These are phyloP conservation scores for Synanceia verrucosa DNA, from an alignment of 2,797 vertebrate species.

Conservation along the genomic window DNA sequence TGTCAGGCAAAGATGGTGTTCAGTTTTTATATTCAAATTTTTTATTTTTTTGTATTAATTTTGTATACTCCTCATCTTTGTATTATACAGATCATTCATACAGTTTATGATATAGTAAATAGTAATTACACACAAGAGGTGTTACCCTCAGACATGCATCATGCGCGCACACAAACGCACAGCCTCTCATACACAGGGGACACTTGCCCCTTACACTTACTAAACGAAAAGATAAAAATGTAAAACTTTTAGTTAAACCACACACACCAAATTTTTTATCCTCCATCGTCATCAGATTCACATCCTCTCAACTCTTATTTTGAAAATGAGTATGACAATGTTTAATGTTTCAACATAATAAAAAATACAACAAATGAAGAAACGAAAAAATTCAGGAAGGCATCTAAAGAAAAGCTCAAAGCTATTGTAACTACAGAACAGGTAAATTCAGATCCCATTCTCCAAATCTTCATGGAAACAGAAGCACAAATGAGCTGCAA, in stretches of 20 bases:
- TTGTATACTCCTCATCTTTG: constrained; percentile 79
- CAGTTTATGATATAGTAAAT: constrained; percentile 82
- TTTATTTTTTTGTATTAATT: constrained; percentile 80
- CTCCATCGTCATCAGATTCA: constrained; percentile 55
- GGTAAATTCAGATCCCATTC: constrained; percentile 16
- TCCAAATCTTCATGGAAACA: constrained; percentile 26
- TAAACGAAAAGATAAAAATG: constrained; percentile 73
- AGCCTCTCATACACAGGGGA: constrained; percentile 1
- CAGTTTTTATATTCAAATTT: constrained; percentile 66
- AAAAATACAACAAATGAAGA: constrained; percentile 35
- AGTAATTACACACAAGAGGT: constrained; percentile 78
- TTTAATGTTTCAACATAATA: constrained; percentile 64
- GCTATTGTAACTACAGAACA: constrained; percentile 31
- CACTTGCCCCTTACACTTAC: constrained; percentile 57
- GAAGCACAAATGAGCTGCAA: constrained; percentile 40
- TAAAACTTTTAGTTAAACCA: constrained; percentile 68
- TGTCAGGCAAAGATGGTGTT: neutral
- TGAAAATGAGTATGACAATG: constrained; percentile 68
- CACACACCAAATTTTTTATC: constrained; percentile 37
- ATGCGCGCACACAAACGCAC: constrained; percentile 42
- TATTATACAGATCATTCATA: constrained; percentile 85
- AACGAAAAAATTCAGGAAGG: constrained; percentile 69
- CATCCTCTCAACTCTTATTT: constrained; percentile 48
- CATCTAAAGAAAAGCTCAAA: constrained; percentile 71
- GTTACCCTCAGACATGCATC: constrained; percentile 73